Percentiles rank a stretch among this genome's conserved stretches.
These are phyloP conservation scores for Bovichtus diacanthus DNA, from an alignment of 2,797 vertebrate species.

Conservation along the genomic window DNA sequence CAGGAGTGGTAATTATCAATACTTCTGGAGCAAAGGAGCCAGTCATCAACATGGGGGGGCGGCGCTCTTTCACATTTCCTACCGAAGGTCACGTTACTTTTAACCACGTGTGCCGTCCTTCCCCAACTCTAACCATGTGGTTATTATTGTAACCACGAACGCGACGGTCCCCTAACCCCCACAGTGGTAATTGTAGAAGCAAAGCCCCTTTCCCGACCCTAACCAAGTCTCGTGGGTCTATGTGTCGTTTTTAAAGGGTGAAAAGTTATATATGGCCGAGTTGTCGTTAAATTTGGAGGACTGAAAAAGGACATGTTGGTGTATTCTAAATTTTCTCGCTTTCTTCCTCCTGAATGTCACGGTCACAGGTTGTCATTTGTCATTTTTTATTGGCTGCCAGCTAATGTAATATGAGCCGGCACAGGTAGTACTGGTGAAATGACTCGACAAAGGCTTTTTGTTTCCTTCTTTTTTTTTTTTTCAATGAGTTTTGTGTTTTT, in stretches of 20 bases:
- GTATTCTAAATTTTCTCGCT: not conserved
- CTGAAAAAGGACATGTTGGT: not conserved
- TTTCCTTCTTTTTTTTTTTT: too few relatives aligned
- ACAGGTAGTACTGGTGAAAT: not conserved
- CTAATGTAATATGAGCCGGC: not conserved
- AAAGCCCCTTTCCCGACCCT: not conserved
- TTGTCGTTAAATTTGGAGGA: not conserved
- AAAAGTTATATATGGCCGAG: not conserved
- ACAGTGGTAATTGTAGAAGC: not conserved
- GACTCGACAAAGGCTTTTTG: not conserved
- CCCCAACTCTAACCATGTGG: not conserved
- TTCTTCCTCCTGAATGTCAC: not conserved
- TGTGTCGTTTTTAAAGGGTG: not conserved
- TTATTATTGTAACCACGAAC: not conserved
- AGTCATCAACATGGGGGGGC: accelerated
- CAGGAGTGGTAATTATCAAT: not conserved
- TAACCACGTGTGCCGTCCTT: not conserved
- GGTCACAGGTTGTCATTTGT: not conserved
- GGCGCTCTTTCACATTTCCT: too few relatives aligned
- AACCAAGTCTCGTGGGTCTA: not conserved
- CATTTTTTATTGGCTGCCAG: not conserved
- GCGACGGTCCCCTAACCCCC: not conserved
- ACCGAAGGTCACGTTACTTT: too few relatives aligned
- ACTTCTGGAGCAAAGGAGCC: not conserved
- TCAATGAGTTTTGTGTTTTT: not conserved